Conservation (phyloP, 92 coral and sea anemone genomes). For the Zoanthus solanderi region DNA sequence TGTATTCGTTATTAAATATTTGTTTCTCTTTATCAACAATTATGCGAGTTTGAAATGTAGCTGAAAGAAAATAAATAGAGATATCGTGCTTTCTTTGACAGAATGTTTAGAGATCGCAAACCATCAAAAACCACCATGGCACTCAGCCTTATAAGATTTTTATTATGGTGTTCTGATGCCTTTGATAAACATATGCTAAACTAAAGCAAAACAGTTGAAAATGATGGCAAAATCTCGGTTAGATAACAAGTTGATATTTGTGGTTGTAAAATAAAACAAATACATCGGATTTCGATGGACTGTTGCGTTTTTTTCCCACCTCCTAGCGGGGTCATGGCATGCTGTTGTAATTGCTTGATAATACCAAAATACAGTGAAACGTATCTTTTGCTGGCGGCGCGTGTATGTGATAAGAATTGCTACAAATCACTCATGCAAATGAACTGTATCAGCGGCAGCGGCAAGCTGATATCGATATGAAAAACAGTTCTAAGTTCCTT, state of each 20-base stretch:
- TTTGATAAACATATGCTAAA: slow-evolving; percentile 17
- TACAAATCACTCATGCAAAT: slow-evolving; percentile 24
- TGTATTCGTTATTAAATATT: slow-evolving; percentile 2
- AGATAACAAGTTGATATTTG: neutral
- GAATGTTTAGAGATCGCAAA: slow-evolving; percentile 3
- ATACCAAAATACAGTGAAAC: neutral
- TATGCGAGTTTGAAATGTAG: slow-evolving; percentile 7
- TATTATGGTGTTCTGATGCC: neutral
- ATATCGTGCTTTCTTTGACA: neutral
- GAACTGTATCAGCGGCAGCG: slow-evolving; percentile 3
- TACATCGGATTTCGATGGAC: slow-evolving; percentile 1
- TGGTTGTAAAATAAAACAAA: neutral
- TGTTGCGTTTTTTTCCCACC: slow-evolving; percentile 50
- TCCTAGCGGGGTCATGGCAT: slow-evolving; percentile 14
- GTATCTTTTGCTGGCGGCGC: slow-evolving; percentile 16
- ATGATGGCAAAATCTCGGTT: neutral
- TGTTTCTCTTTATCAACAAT: neutral
- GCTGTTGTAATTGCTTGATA: slow-evolving; percentile 11
- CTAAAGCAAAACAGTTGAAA: neutral
- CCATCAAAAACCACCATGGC: neutral
- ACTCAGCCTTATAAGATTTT: neutral
- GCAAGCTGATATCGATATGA: slow-evolving; percentile 26
- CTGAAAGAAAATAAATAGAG: slow-evolving; percentile 22
- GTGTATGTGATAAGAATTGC: slow-evolving; percentile 30
- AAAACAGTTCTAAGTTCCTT: neutral